A percentile compares a stretch with the other conserved stretches of the same genome.
Conservation (phyloP, 2,888 invertebrate genomes). For the Campoplex nolae region DNA sequence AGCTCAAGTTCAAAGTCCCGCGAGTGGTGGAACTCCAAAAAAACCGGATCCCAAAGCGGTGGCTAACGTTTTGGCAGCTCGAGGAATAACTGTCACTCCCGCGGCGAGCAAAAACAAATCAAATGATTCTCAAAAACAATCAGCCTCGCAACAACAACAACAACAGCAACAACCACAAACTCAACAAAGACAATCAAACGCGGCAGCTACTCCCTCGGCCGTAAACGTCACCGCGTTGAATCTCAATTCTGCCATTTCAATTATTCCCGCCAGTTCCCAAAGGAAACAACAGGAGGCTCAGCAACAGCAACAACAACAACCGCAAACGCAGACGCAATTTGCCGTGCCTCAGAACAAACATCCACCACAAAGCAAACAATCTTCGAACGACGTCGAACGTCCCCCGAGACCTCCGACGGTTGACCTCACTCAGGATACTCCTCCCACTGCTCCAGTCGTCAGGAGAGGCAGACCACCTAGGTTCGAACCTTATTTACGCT, state of each 20-base stretch:
- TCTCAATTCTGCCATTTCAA: conserved; percentile 88
- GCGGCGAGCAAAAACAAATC: conserved; percentile 86
- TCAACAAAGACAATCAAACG: conserved; percentile 80
- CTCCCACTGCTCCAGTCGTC: conserved; percentile 81
- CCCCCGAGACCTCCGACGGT: conserved; percentile 85
- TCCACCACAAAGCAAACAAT: conserved; percentile 74
- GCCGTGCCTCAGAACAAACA: conserved; percentile 83
- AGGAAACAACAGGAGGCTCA: conserved; percentile 84
- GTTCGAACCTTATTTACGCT: conserved; percentile 69
- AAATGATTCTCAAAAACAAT: conserved; percentile 78
- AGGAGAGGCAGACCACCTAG: conserved; percentile 82
- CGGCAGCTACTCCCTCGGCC: conserved; percentile 80
- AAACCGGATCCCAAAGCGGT: conserved; percentile 91
- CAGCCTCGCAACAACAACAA: conserved; percentile 73
- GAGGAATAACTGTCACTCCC: conserved; percentile 92
- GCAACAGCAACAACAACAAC: conserved; percentile 72
- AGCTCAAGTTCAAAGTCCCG: conserved; percentile 80
- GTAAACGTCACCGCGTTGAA: conserved; percentile 85
- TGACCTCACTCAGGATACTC: conserved; percentile 83
- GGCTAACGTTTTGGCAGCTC: conserved; percentile 90
- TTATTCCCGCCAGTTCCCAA: conserved; percentile 85
- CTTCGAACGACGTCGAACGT: conserved; percentile 82
- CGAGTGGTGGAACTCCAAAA: conserved; percentile 82
- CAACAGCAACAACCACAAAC: conserved; percentile 61
- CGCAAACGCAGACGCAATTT: conserved; percentile 78